Conservation (phyloP, 2,888 invertebrate species). For the Callinectes sapidus region DNA sequence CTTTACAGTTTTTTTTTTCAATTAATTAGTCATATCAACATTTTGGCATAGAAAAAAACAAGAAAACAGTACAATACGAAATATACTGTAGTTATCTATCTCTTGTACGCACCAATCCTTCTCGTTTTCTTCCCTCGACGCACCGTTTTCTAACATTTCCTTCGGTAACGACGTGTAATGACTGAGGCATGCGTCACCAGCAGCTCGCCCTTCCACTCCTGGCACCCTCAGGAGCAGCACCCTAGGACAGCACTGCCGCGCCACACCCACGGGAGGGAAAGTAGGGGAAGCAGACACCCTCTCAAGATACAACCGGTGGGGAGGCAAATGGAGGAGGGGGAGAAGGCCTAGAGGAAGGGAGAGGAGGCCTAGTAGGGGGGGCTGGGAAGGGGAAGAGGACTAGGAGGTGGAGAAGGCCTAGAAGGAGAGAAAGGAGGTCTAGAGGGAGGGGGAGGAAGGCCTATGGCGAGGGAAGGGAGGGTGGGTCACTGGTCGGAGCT, state of each 20-base stretch:
- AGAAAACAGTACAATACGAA: too few species aligned
- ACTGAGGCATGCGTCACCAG: neutral
- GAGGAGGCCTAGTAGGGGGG: neutral
- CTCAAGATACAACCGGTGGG: neutral
- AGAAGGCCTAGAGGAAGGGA: conserved; percentile 19
- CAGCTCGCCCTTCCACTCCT: neutral
- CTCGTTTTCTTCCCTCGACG: neutral
- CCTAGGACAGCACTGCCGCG: neutral
- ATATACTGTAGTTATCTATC: too few species aligned
- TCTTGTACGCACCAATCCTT: neutral
- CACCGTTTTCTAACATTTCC: neutral
- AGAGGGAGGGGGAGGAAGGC: conserved; percentile 25
- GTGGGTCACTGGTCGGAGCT: conserved; percentile 27
- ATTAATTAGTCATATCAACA: too few species aligned
- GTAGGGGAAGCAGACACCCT: conserved; percentile 12
- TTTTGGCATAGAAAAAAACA: too few species aligned
- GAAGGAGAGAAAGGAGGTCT: neutral
- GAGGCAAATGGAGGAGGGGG: neutral
- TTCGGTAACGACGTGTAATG: neutral
- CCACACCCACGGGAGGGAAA: conserved; percentile 27
- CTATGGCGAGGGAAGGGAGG: conserved; percentile 14
- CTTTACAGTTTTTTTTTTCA: too few species aligned
- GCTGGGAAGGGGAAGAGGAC: neutral
- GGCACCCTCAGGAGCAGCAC: conserved; percentile 29
- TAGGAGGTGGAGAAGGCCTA: neutral